Evolutionary conservation across 2,888 invertebrate species (phyloP).

Genomic region (Nomada fabriciana): DNA sequence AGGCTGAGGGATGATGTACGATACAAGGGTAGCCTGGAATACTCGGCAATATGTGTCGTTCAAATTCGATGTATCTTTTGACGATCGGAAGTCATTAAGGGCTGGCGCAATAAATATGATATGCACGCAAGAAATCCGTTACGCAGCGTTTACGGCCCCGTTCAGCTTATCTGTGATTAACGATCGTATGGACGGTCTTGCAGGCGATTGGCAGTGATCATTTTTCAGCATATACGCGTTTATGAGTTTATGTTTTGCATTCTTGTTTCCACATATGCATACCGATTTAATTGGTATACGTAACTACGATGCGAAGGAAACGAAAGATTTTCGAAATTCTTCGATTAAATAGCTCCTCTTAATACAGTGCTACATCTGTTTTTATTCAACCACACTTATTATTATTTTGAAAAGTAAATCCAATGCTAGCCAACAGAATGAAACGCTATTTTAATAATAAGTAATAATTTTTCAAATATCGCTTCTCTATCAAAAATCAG

Average conservation of each 20-base stretch:
- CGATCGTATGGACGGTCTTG: conserved; percentile 32
- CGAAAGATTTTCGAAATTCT: neutral
- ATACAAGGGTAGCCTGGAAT: neutral
- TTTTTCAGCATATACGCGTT: conserved; percentile 21
- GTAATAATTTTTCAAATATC: too few relatives aligned
- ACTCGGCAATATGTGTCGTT: neutral
- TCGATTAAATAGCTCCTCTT: neutral
- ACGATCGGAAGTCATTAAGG: conserved; percentile 46
- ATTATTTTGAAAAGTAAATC: too few relatives aligned
- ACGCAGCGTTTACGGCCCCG: conserved; percentile 11
- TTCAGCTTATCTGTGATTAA: conserved; percentile 49
- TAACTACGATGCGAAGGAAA: neutral
- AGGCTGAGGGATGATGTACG: neutral
- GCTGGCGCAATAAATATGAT: conserved; percentile 42
- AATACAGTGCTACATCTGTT: too few relatives aligned
- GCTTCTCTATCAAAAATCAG: neutral
- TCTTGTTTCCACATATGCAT: neutral
- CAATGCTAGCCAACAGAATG: too few relatives aligned
- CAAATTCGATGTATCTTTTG: conserved; percentile 24
- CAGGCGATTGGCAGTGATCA: neutral
- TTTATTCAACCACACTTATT: too few relatives aligned
- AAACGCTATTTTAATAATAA: too few relatives aligned
- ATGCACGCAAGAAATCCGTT: conserved; percentile 38
- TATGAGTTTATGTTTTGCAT: neutral
- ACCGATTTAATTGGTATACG: neutral